phyloP scores from a whole-genome alignment of 2,888 invertebrate genomes.

The Encarsia formosa region DNA sequence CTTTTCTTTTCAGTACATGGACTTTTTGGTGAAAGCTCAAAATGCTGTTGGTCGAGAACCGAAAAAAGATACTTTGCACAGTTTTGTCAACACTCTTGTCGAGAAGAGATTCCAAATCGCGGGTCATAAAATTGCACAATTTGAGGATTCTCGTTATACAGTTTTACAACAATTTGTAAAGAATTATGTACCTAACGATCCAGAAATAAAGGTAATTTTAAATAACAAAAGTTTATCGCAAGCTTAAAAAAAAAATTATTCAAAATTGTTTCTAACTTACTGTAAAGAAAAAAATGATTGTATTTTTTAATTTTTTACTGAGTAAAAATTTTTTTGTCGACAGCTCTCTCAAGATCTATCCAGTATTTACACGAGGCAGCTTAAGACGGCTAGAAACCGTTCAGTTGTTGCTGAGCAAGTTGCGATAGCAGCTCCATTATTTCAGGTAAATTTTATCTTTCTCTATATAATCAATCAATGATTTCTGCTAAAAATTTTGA shows the following conservation, averaged over 20 bases:
- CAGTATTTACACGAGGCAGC: slow-evolving; percentile 28
- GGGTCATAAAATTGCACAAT: slow-evolving; percentile 35
- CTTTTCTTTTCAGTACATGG: slow-evolving; percentile 34
- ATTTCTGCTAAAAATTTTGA: too few relatives aligned
- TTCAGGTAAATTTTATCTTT: slow-evolving; percentile 40
- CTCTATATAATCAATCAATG: too few relatives aligned
- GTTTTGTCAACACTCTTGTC: slow-evolving; percentile 31
- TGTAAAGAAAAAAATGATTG: not conserved
- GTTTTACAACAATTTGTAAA: slow-evolving; percentile 36
- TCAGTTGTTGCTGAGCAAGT: slow-evolving; percentile 35
- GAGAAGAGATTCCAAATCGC: slow-evolving; percentile 31
- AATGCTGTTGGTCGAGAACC: slow-evolving; percentile 35
- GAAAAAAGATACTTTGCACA: slow-evolving; percentile 34
- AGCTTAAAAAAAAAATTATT: not conserved
- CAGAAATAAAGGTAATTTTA: slow-evolving; percentile 33
- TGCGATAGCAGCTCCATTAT: slow-evolving; percentile 38
- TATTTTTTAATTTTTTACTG: not conserved
- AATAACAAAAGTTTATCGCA: not conserved
- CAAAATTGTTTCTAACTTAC: not conserved
- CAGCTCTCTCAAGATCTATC: slow-evolving; percentile 38
- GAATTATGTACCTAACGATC: slow-evolving; percentile 34
- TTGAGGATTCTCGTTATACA: slow-evolving; percentile 37
- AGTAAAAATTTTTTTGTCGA: slow-evolving; percentile 7
- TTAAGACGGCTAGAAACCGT: slow-evolving; percentile 29
- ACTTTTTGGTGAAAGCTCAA: slow-evolving; percentile 37